These are phyloP conservation scores for Alaudala cheleensis DNA, from an alignment of 2,113 vertebrate genomes.

Conservation along the genomic window DNA sequence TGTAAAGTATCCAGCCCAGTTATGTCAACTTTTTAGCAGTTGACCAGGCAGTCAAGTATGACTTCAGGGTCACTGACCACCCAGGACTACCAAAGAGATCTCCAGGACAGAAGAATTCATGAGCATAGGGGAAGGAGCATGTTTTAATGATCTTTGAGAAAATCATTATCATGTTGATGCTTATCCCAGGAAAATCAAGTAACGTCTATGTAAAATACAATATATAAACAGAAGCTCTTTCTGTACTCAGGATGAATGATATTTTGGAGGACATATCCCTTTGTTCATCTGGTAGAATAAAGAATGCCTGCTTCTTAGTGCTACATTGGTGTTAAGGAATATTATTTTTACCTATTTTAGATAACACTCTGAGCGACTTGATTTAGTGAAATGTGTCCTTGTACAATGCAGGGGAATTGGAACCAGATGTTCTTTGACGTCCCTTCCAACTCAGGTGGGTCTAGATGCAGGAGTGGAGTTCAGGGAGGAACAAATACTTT, in stretches of 20 bases:
- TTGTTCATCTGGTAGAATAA: neutral
- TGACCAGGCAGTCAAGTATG: neutral
- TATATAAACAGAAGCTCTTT: neutral
- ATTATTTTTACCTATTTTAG: neutral
- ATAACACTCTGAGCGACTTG: neutral
- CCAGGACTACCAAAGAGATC: neutral
- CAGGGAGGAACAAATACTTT: neutral
- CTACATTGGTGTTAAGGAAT: neutral
- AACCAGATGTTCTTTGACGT: neutral
- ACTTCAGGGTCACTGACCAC: neutral
- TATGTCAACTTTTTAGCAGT: neutral
- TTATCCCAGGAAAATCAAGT: neutral
- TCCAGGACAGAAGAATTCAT: fast-evolving
- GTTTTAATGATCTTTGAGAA: neutral
- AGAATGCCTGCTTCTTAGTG: neutral
- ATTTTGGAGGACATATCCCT: neutral
- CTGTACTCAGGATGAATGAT: neutral
- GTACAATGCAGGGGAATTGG: neutral
- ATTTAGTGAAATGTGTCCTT: neutral
- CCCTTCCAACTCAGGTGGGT: neutral
- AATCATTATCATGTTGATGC: neutral
- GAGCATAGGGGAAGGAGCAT: neutral
- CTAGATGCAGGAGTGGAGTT: neutral
- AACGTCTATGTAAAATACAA: neutral
- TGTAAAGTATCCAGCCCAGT: neutral